Conservation (phyloP, 2,888 invertebrate genomes). For the Pyrrhia umbra region DNA sequence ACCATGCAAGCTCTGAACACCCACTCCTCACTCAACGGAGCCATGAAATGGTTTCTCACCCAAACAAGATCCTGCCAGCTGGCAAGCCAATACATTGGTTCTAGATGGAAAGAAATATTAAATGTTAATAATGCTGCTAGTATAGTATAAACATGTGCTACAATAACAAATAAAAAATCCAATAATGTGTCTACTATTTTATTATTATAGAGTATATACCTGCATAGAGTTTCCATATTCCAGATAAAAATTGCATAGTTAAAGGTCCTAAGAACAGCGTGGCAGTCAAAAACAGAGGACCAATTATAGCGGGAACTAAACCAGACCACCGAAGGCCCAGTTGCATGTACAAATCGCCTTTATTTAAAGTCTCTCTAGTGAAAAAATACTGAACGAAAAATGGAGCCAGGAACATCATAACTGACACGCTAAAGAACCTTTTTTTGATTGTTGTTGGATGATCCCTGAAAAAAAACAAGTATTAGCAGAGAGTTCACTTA, state of each 20-base stretch:
- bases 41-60: conserved; percentile 97
- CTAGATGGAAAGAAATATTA: conserved; percentile 81
- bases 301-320: conserved; percentile 92
- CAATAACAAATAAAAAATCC: background rate
- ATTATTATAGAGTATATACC: conserved; percentile 90
- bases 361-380: conserved; percentile 90
- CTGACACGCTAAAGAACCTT: conserved; percentile 95
- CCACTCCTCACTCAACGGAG: conserved; percentile 98
- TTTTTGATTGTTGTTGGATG: conserved; percentile 97
- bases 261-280: conserved; percentile 96
- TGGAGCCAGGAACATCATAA: conserved; percentile 95
- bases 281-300: conserved; percentile 95
- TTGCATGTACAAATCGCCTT: conserved; percentile 92
- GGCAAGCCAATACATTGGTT: conserved; percentile 93
- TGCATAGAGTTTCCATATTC: conserved; percentile 92
- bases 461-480: conserved; percentile 91
- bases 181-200: no score
- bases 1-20: conserved; percentile 99
- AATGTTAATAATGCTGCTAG: background rate
- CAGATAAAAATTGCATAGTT: conserved; percentile 92
- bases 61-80: conserved; percentile 94
- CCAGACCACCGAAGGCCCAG: conserved; percentile 95
- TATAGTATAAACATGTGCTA: background rate
- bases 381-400: conserved; percentile 94
- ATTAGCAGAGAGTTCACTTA: background rate